Evolutionary conservation across 23 tunicate species (phyloP).

Genomic region (Botrylloides violaceus): DNA sequence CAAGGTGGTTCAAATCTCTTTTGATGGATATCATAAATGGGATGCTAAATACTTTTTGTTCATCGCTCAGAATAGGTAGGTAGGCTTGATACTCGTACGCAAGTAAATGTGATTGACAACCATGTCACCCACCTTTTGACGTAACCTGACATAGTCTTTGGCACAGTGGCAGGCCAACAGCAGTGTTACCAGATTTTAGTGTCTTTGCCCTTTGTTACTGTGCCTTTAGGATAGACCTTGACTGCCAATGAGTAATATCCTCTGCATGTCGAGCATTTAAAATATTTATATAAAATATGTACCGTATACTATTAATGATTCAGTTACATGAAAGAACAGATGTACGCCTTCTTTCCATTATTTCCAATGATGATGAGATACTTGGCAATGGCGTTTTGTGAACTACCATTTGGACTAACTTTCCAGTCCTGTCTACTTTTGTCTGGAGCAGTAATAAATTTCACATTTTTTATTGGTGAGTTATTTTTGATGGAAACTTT

Average conservation of each 20-base stretch:
- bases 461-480: conserved; percentile 44
- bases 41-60: conserved; percentile 64
- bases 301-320: conserved; percentile 11
- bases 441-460: conserved; percentile 33
- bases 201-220: neutral
- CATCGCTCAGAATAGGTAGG: conserved; percentile 57
- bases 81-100: too few relatives aligned
- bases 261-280: neutral
- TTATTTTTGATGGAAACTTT: too few relatives aligned
- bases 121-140: neutral
- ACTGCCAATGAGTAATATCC: neutral
- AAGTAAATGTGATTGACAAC: neutral
- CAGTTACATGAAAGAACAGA: conserved; percentile 38
- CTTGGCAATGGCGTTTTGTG: conserved; percentile 7
- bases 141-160: too few relatives aligned
- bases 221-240: neutral
- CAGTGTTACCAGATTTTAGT: neutral
- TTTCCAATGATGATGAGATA: conserved; percentile 36
- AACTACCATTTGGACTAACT: conserved; percentile 15
- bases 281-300: neutral
- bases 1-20: conserved; percentile 13
- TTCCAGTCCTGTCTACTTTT: conserved; percentile 39
- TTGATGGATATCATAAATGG: conserved; percentile 94
- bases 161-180: too few relatives aligned
- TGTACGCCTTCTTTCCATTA: conserved; percentile 84